Evolutionary conservation across 2,888 invertebrate species (phyloP).

Genomic region (Parthenolecanium corni): DNA sequence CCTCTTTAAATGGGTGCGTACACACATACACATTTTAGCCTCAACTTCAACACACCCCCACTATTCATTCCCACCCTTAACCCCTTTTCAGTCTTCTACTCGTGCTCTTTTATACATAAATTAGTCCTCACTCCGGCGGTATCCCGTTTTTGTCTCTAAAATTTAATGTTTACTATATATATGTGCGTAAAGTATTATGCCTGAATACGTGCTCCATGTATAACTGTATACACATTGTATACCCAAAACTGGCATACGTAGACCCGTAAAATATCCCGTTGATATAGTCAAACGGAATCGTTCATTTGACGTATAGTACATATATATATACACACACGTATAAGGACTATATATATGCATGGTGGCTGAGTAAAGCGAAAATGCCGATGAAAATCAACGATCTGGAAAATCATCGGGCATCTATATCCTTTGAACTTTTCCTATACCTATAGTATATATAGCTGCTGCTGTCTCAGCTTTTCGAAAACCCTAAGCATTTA

Average conservation of each 20-base stretch:
- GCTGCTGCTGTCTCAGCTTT: background rate
- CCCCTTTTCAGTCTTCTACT: background rate
- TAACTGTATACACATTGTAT: background rate
- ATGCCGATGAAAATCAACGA: conserved; percentile 24
- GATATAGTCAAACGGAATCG: conserved; percentile 25
- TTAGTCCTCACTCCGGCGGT: conserved; percentile 3
- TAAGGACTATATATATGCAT: too few species aligned
- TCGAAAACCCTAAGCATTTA: background rate
- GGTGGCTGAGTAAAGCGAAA: conserved; percentile 10
- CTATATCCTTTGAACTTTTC: conserved; percentile 23
- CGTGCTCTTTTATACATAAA: background rate
- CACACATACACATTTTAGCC: background rate
- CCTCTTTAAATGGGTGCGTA: conserved; percentile 11
- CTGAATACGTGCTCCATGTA: background rate
- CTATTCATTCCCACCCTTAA: too few species aligned
- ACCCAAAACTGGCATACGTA: background rate
- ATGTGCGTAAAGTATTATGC: conserved; percentile 4
- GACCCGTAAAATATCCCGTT: background rate
- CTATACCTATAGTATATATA: conserved; percentile 6
- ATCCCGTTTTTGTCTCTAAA: conserved; percentile 10
- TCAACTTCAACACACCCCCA: background rate
- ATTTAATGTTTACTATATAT: conserved; percentile 11
- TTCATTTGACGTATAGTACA: conserved; percentile 22
- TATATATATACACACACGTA: background rate
- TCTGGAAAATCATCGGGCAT: conserved; percentile 25